These are phyloP conservation scores for Gymnocypris eckloni DNA, from an alignment of 2,797 vertebrate genomes.

Conservation along the genomic window DNA sequence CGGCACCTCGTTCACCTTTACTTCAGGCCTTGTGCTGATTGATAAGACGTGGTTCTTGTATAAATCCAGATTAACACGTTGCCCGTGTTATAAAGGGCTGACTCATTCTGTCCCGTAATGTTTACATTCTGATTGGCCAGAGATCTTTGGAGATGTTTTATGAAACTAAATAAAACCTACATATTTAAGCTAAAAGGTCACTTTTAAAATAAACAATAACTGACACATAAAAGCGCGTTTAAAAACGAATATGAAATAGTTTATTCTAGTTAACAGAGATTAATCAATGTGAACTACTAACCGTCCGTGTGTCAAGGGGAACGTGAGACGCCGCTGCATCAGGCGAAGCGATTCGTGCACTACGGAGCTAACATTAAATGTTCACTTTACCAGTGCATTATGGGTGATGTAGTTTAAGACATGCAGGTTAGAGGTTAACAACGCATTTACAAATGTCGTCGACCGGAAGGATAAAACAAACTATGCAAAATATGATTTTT, in stretches of 20 bases:
- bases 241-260: slow-evolving; percentile 45
- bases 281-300: slow-evolving; percentile 31
- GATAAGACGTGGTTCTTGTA: background rate
- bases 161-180: slow-evolving; percentile 51
- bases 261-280: slow-evolving; percentile 26
- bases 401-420: slow-evolving; percentile 41
- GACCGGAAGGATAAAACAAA: background rate
- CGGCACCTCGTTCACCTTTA: background rate
- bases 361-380: slow-evolving; percentile 23
- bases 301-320: background rate
- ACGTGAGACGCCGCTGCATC: background rate
- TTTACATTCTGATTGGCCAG: slow-evolving; percentile 59
- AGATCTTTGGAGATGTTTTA: slow-evolving; percentile 58
- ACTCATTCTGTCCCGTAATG: background rate
- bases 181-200: slow-evolving; percentile 59
- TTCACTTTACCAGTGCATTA: slow-evolving; percentile 30
- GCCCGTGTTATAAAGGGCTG: background rate
- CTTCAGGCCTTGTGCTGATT: slow-evolving; percentile 5
- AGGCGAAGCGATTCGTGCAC: slow-evolving; percentile 37
- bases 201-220: slow-evolving; percentile 38
- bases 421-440: slow-evolving; percentile 37
- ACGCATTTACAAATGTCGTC: background rate
- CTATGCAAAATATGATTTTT: background rate
- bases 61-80: background rate
- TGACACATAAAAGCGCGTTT: slow-evolving; percentile 36